Evolutionary conservation across 2,113 vertebrate genomes (phyloP), one percentile per base, ranked within the genome.

Genomic region (Marmota flaviventris): DNA sequence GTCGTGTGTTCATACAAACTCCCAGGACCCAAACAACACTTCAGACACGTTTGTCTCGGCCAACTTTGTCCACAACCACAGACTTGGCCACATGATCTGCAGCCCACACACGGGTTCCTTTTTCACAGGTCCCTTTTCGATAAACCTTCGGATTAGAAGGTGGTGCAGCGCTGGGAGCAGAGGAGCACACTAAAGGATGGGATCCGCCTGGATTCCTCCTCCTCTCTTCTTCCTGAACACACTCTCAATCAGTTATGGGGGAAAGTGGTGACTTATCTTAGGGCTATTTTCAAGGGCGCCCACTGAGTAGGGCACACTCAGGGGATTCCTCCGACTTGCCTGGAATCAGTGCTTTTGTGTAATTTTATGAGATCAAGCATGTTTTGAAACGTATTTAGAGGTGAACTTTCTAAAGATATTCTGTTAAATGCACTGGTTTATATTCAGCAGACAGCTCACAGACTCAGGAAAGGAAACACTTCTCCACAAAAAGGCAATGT

Each of bases 401-500:
- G 86, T 34, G 14, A 95, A 16, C 67, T 84, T 79, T 95, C 95
- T 84, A 63, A 73, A 84, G 29, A 13, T 39, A 96, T 0, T 76
- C 78, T 73, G 95, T 94, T 94, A 98, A 81, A 94, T 0, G 7
- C 58, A 96, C 91, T 96, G 82, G 72, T 84, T 85, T 93, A 27
- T 78, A 56, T 25, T 85, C 69, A 73, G 69, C 14, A 76, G 82
- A 70, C 13, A 79, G 85, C 61, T 86, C 42, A 29, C 22, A 32
- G 76, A 77, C 29, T 84, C 8, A 65, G 51, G 72, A 42, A 76
- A 78, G 88, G 32, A 90, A 63, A 70, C 4, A 14, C 3, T 67
- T 79, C 39, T 63, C 87, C 91, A 92, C 42, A 83, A 53, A 92
- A 94, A 69, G 75, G 73, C 51, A 39, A 63, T 39, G 81, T 81